phyloP scores from a whole-genome alignment of 1,140 invertebrate species.

The Idris sp. region DNA sequence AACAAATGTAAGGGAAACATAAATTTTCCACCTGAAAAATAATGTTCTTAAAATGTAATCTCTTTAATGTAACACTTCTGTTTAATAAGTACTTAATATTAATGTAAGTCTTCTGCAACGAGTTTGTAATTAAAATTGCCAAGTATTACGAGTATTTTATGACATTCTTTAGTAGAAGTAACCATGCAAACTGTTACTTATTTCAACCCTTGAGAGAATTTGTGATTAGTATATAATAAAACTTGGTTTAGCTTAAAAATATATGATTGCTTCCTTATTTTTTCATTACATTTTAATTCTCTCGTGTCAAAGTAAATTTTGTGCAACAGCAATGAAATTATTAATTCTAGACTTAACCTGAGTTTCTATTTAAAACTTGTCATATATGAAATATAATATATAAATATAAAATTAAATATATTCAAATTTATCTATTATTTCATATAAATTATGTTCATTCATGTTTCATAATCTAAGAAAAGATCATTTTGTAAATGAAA shows the following conservation, averaged over 20 bases:
- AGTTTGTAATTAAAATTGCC: conserved; percentile 32
- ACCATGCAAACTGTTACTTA: conserved; percentile 43
- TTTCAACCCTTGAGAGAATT: conserved; percentile 44
- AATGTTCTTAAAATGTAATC: too few species aligned
- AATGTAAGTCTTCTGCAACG: conserved; percentile 2
- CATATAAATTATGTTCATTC: too few species aligned
- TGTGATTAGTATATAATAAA: conserved; percentile 39
- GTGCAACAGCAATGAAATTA: conserved; percentile 5
- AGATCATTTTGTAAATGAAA: too few species aligned
- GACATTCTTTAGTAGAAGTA: conserved; percentile 30
- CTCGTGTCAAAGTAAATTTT: conserved; percentile 11
- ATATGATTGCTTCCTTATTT: conserved; percentile 53
- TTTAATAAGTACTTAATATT: conserved; percentile 24
- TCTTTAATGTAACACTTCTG: conserved; percentile 4
- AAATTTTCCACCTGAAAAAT: too few species aligned
- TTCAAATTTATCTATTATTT: too few species aligned
- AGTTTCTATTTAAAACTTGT: too few species aligned
- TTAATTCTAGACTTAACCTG: too few species aligned
- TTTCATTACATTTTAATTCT: conserved; percentile 45
- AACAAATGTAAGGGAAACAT: too few species aligned
- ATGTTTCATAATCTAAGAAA: too few species aligned
- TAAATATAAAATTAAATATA: too few species aligned
- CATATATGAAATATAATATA: too few species aligned
- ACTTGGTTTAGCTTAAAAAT: conserved; percentile 21
- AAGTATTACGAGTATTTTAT: conserved; percentile 42